Conservation (phyloP, 2,113 vertebrate genomes). For the Butorides virescens region DNA sequence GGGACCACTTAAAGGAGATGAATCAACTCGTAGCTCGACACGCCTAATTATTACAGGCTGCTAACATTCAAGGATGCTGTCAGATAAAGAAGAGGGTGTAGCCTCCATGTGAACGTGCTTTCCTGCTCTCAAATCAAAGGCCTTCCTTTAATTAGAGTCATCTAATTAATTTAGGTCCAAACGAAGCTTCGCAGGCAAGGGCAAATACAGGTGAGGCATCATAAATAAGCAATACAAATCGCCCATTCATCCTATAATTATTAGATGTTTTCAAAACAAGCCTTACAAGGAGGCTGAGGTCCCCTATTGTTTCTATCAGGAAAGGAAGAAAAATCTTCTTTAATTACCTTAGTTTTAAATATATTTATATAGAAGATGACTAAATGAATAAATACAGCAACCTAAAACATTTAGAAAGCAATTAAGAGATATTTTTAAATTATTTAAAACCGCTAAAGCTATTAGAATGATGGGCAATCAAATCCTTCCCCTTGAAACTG, state of each 20-base stretch:
- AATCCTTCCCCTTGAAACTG: neutral
- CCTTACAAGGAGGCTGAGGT: neutral
- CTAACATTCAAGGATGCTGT: neutral
- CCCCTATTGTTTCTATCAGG: neutral
- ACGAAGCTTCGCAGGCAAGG: slow-evolving; percentile 25
- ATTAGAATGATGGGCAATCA: neutral
- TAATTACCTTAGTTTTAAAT: neutral
- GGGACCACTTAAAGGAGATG: neutral
- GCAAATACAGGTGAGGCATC: slow-evolving; percentile 29
- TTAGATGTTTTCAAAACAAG: slow-evolving; percentile 11
- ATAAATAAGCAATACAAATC: slow-evolving; percentile 31
- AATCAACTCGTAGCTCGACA: slow-evolving; percentile 10
- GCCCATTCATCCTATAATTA: slow-evolving; percentile 12
- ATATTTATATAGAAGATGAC: neutral
- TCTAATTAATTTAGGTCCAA: slow-evolving; percentile 18
- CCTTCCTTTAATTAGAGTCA: slow-evolving; percentile 9
- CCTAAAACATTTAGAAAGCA: neutral
- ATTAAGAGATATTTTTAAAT: neutral
- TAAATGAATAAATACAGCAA: neutral
- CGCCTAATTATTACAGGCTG: neutral
- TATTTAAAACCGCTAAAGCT: neutral
- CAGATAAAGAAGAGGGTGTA: slow-evolving; percentile 45
- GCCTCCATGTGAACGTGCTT: neutral
- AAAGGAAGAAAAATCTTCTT: neutral
- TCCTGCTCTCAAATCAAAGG: slow-evolving; percentile 8